Evolutionary conservation across 1,140 invertebrate genomes (phyloP), one percentile per base, ranked within the genome.

Genomic region (Metopolophium dirhodum): DNA sequence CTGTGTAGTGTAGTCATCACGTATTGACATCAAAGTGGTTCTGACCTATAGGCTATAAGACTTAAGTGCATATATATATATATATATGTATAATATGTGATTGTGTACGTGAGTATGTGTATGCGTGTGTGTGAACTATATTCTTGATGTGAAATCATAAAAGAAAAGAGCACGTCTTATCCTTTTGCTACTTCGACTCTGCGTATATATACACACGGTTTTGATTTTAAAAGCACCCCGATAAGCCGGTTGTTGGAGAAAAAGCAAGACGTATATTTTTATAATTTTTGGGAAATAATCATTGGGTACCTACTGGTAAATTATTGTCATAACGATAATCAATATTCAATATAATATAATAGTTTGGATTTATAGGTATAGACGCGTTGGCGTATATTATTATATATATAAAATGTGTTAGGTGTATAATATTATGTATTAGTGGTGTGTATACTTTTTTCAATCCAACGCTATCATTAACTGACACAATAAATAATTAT

Each of bases 21-120:
- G 89, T 90, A 90, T 90, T 41, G 57, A 90, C 89, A 90, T 90
- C 89, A 68, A 90, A 90, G 37, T 37, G 37, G 57, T 30, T 61
- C 20, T 61, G 88, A 45, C 88, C 88, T 41, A 49, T 49, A 49
- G 30, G 23, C 61, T 68, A 68, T 77, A 77, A 6, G 61, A 77
- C 30, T 77, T 87, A 86, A 37, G 35, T 37, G 35, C 8, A 83
- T 37, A 83, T 37, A 82, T 82, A 82, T 37, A 37, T 37, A 37
- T 20, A 35, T 77, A 68, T n/a, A 68, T 68, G n/a, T n/a, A n/a
- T n/a, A 68, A n/a, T n/a, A 35, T 18, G 9, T 14, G 77, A 41
- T 41, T 83, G 35, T 37, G 18, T 22, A 6, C 20, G 11, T 47
- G 85, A 20, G 14, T 86, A 41, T 49, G 86, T n/a, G 18, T n/a